These are phyloP conservation scores for Oceanodroma tethys DNA, from an alignment of 2,113 vertebrate genomes.

Conservation along the genomic window DNA sequence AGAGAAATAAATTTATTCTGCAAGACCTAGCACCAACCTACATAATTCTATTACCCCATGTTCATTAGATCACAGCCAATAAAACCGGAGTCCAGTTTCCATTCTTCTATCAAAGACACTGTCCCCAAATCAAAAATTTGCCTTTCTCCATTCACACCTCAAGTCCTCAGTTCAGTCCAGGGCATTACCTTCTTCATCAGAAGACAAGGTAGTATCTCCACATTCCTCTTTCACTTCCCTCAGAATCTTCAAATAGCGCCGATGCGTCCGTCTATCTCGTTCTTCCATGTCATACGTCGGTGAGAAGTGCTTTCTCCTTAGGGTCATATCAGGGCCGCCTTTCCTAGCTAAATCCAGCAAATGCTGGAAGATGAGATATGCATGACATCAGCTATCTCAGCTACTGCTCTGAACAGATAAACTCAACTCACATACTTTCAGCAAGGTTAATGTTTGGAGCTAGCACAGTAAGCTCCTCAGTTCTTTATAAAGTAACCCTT, in stretches of 20 bases:
- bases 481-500: background rate
- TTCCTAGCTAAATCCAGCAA: slow-evolving; percentile 87
- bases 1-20: slow-evolving; percentile 15
- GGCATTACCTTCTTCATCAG: slow-evolving; percentile 90
- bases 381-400: background rate
- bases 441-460: background rate
- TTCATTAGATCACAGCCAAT: background rate
- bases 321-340: slow-evolving; percentile 81
- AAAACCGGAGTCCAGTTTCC: background rate
- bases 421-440: background rate
- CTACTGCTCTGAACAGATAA: background rate
- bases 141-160: background rate
- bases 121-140: background rate
- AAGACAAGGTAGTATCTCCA: slow-evolving; percentile 88
- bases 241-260: slow-evolving; percentile 86
- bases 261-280: slow-evolving; percentile 83
- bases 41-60: background rate
- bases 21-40: background rate
- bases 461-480: background rate
- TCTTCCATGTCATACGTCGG: slow-evolving; percentile 76
- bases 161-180: background rate
- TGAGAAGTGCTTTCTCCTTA: slow-evolving; percentile 74
- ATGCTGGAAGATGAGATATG: slow-evolving; percentile 69
- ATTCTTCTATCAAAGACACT: background rate
- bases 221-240: slow-evolving; percentile 93